Conservation (phyloP, 2,797 vertebrate species). For the Crypturellus tataupa region DNA sequence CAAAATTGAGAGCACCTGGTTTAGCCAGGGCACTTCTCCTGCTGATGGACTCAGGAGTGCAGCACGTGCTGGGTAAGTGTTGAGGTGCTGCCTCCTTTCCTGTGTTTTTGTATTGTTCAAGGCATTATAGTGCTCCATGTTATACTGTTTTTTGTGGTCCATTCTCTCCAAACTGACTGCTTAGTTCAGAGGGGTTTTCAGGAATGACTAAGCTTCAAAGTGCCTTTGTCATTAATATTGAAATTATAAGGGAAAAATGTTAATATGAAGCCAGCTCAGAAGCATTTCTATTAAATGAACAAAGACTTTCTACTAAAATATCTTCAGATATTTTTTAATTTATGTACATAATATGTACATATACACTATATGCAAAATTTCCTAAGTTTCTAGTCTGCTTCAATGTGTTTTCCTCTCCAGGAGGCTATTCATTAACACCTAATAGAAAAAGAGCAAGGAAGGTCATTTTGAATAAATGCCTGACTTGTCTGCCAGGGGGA, state of each 20-base stretch:
- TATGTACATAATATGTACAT: no score
- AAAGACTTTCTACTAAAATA: neutral
- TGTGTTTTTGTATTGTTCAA: neutral
- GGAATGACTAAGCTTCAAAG: neutral
- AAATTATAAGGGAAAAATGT: neutral
- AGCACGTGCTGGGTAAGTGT: fast-evolving
- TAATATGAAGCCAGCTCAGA: neutral
- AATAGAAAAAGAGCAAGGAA: neutral
- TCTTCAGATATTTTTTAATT: neutral
- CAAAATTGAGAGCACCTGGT: neutral
- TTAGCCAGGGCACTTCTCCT: neutral
- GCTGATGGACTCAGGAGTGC: neutral
- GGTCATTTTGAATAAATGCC: neutral
- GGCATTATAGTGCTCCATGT: neutral
- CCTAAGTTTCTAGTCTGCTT: neutral
- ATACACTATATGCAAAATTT: neutral
- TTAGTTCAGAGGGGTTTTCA: neutral
- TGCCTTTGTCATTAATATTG: neutral
- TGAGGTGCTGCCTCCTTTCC: neutral
- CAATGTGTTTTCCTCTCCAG: neutral
- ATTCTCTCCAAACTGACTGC: neutral
- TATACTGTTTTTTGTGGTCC: neutral
- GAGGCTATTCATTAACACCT: neutral
- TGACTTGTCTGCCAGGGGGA: neutral
- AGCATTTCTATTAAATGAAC: neutral